Evolutionary conservation across 2,888 invertebrate genomes (phyloP).

Genomic region (Phorcus lineatus): DNA sequence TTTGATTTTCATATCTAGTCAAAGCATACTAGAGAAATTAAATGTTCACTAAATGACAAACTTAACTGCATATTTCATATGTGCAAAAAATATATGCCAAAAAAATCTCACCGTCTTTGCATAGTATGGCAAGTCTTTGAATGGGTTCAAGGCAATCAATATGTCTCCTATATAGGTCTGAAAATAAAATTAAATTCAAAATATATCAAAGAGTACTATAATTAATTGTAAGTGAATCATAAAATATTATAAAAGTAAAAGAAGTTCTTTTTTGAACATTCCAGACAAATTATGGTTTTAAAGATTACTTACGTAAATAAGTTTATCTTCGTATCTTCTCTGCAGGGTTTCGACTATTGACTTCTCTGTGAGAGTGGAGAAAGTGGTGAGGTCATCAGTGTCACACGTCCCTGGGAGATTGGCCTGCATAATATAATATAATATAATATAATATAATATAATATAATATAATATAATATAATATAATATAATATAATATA

Average conservation of each 20-base stretch:
- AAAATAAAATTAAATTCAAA: too few species aligned
- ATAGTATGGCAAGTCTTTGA: constrained; percentile 61
- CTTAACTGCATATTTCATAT: not conserved
- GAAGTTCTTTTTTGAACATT: too few species aligned
- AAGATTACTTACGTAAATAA: constrained; percentile 66
- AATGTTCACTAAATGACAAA: too few species aligned
- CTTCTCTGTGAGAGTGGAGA: constrained; percentile 55
- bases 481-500: too few species aligned
- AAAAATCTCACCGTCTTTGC: constrained; percentile 56
- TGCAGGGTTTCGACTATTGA: constrained; percentile 55
- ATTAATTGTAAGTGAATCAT: too few species aligned
- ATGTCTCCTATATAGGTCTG: constrained; percentile 71
- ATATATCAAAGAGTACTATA: too few species aligned
- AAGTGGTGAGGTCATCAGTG: constrained; percentile 56
- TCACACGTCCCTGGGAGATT: constrained; percentile 37
- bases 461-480: too few species aligned
- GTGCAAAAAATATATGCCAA: not conserved
- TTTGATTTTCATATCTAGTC: too few species aligned
- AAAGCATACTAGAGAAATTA: too few species aligned
- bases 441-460: too few species aligned
- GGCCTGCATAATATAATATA: constrained; percentile 37
- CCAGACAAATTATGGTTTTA: not conserved
- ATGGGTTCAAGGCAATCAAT: constrained; percentile 69
- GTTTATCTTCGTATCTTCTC: constrained; percentile 51
- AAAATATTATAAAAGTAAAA: too few species aligned